These are phyloP conservation scores for Hyles lineata DNA, from an alignment of 2,888 invertebrate genomes.

Conservation along the genomic window DNA sequence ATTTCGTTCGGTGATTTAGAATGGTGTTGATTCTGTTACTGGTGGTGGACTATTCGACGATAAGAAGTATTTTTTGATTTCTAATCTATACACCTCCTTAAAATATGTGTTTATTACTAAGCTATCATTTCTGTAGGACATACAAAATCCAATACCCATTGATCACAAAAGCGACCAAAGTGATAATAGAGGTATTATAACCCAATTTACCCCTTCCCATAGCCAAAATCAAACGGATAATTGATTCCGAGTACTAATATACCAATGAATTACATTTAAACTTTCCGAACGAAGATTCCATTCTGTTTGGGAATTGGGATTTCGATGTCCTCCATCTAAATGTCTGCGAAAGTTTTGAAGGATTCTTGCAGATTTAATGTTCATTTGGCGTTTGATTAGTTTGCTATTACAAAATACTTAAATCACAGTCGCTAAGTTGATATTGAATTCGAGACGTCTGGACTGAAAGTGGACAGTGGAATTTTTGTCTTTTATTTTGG, in stretches of 20 bases:
- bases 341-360: conserved; percentile 35
- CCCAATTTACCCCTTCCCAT: conserved; percentile 4
- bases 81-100: too few relatives aligned
- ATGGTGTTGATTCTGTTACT: too few relatives aligned
- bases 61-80: too few relatives aligned
- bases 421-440: background rate
- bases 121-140: too few relatives aligned
- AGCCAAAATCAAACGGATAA: conserved; percentile 32
- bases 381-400: conserved; percentile 40
- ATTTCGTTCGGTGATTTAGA: too few relatives aligned
- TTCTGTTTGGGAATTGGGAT: conserved; percentile 29
- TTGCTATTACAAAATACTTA: conserved; percentile 27
- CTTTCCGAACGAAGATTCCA: conserved; percentile 30
- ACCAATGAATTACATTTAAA: conserved; percentile 37
- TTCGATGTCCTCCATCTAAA: conserved; percentile 23
- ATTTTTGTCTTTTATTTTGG: background rate
- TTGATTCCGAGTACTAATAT: conserved; percentile 39
- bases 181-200: background rate
- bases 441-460: conserved; percentile 4
- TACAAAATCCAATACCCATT: too few relatives aligned
- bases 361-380: conserved; percentile 37
- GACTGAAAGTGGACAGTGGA: background rate
- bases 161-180: too few relatives aligned
- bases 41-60: too few relatives aligned
- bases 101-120: too few relatives aligned